These are phyloP conservation scores for Pocillopora grandis DNA, from an alignment of 92 coral and sea anemone genomes.

Conservation along the genomic window DNA sequence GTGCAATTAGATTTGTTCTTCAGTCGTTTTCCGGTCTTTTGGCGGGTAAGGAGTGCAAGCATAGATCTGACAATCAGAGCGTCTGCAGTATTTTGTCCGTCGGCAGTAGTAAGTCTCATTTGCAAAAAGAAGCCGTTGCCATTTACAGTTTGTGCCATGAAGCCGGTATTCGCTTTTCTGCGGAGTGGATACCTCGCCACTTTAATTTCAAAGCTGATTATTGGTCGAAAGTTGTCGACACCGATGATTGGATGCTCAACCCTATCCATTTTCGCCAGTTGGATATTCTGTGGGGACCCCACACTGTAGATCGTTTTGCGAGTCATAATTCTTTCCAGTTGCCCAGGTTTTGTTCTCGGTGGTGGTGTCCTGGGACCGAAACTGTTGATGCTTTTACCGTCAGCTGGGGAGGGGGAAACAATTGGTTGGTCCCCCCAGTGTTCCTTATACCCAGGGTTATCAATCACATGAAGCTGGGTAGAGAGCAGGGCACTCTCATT, in stretches of 20 bases:
- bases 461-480: constrained; percentile 14
- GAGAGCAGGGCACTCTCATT: constrained; percentile 22
- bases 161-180: constrained; percentile 5
- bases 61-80: constrained; percentile 46
- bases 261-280: constrained; percentile 9
- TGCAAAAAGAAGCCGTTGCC: constrained; percentile 25
- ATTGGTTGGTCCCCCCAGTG: constrained; percentile 24
- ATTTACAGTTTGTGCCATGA: constrained; percentile 26
- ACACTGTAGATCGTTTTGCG: constrained; percentile 32
- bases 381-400: constrained; percentile 31
- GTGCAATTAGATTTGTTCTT: constrained; percentile 33
- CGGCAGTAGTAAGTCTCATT: constrained; percentile 31
- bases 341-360: constrained; percentile 19
- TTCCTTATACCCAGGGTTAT: constrained; percentile 20
- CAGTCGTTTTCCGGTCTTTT: constrained; percentile 1
- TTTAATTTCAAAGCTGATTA: constrained; percentile 27
- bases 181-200: constrained; percentile 44
- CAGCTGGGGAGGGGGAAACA: constrained; percentile 20
- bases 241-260: constrained; percentile 25
- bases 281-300: constrained; percentile 39
- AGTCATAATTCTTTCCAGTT: constrained; percentile 19
- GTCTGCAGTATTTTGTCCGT: constrained; percentile 32
- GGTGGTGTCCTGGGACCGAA: constrained; percentile 12
- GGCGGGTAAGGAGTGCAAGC: constrained; percentile 5
- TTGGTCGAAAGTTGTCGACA: constrained; percentile 8